Evolutionary conservation across 2,888 invertebrate genomes (phyloP).

Genomic region (Polyploca ridens): DNA sequence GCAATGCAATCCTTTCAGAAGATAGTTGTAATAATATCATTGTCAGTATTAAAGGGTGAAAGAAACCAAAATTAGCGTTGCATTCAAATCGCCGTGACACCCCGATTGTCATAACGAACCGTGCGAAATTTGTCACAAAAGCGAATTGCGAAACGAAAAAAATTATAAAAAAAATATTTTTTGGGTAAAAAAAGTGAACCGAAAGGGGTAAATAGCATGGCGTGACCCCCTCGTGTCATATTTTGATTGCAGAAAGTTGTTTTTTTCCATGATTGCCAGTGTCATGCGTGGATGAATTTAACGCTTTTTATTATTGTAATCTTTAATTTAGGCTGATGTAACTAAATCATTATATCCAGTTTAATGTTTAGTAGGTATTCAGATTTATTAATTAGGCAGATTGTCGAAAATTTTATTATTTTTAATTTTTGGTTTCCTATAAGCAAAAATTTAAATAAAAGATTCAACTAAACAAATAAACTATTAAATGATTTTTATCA

Average conservation of each 20-base stretch:
- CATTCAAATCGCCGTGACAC: constrained; percentile 76
- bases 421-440: constrained; percentile 15
- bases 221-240: constrained; percentile 60
- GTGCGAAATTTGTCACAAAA: constrained; percentile 78
- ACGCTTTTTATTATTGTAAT: background rate
- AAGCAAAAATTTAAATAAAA: background rate
- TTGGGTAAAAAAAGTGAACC: constrained; percentile 35
- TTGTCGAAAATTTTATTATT: no score
- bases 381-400: no score
- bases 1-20: constrained; percentile 49
- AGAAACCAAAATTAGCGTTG: constrained; percentile 73
- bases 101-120: constrained; percentile 70
- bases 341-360: no score
- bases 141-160: constrained; percentile 32
- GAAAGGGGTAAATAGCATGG: constrained; percentile 58
- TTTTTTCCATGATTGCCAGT: constrained; percentile 34
- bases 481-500: constrained; percentile 69
- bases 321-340: background rate
- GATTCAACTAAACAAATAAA: constrained; percentile 1
- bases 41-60: constrained; percentile 66
- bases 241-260: constrained; percentile 50
- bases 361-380: no score
- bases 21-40: constrained; percentile 61
- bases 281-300: background rate
- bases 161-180: constrained; percentile 45